Evolutionary conservation across 2,888 invertebrate genomes (phyloP), one percentile per base, ranked within the genome.

Genomic region (Diploptera punctata): DNA sequence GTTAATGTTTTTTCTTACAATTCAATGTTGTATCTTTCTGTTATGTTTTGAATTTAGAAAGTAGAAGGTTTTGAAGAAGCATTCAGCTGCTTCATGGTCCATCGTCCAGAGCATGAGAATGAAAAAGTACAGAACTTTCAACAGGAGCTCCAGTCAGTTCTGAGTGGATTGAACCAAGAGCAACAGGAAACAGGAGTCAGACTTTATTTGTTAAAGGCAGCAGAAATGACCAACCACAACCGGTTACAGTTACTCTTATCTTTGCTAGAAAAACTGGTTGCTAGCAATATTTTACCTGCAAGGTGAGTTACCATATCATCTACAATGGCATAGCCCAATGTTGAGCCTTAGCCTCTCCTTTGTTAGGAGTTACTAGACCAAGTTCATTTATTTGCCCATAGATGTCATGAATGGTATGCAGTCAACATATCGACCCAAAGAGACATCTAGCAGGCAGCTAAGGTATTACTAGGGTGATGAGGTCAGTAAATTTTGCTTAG

Each of bases 51-150:
- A n/a, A 84, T 85, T 16, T 78, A 93, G 93, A 89, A 90, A 81
- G 92, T 94, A 7, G 94, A 95, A 80, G 88, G 91, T 0, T 92
- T 94, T 38, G 95, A 96, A 80, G 94, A 95, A 82, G 94, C 95
- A 0, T 97, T 98, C 80, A 93, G 93, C 80, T 93, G 93, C 78
- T 94, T 93, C 78, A 87, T 97, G 73, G 91, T 95, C 1, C 92
- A 95, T 79, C 90, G 91, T 77, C 86, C 89, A 19, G 89, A 90
- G 68, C 87, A 87, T 72, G 92, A 94, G 80, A 86, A 85, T 76
- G 90, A 91, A 77, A 91, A 91, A 80, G 84, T 90, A 31, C 82
- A 87, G 47, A 83, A 85, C 79, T 92, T 92, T 83, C 89, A 91
- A 77, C 89, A 90, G 75, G 91, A 90, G 76, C 82, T 97, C 43